Evolutionary conservation across 2,113 vertebrate species (phyloP), one percentile per base, ranked within the genome.

Genomic region (Castor canadensis): DNA sequence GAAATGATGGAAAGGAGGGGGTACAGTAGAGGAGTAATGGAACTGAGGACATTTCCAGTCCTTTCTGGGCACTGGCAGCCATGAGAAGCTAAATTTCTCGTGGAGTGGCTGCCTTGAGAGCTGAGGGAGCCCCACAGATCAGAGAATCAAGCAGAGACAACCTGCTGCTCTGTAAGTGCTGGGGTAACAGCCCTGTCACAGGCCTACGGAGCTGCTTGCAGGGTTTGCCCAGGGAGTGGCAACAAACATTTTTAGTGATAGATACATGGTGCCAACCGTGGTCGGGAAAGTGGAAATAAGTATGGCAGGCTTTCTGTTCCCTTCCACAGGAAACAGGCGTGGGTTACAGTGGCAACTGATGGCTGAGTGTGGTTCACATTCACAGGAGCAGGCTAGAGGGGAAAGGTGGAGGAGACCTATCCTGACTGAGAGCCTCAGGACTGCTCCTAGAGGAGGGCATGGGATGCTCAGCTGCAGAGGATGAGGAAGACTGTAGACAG

Each of bases 291-390:
- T n/a, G 35, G 92, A 67, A 58, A 77, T 22, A 9, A 87, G 56
- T 38, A 40, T 60, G 43, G 43, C 64, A 35, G 64, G 7, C 56
- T 58, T 20, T 20, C n/a, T n/a, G n/a, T n/a, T n/a, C 58, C 52
- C 52, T 11, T 9, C 52, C 58, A 20, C 58, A 60, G 24, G 22
- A 60, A 60, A 60, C 58, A 60, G 56, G 16, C 16, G 16, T 5
- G 56, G 56, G 16, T 58, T 19, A 58, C 56, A 58, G 58, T 9
- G 26, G 6, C 24, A 26, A 60, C 24, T 60, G 58, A 60, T 60
- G 58, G 58, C 58, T 26, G 7, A 26, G 58, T 9, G 28, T 12
- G 6, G 32, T 24, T 6, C 5, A 2, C 0, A 0, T 5, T 77
- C 58, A 19, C 38, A 35, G 88, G 64, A 71, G 69, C 19, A 24